Percentiles rank a stretch among this genome's conserved stretches.
Evolutionary conservation across 2,797 vertebrate species (phyloP).

Genomic region (Myripristis murdjan): DNA sequence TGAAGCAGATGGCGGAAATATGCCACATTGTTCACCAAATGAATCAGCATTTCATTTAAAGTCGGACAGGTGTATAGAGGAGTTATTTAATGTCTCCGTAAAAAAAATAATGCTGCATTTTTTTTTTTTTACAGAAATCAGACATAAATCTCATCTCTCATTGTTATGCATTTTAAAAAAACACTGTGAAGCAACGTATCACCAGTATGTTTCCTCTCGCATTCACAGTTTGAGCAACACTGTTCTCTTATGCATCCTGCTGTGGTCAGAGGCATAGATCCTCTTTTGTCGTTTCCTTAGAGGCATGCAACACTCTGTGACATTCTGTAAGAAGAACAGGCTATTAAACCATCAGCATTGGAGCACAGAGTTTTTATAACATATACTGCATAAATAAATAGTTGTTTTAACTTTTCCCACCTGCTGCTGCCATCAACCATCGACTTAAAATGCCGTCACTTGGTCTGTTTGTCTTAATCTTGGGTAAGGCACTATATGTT

Average conservation of each 20-base stretch:
- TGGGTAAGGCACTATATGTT: conserved; percentile 78
- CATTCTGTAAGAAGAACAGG: conserved; percentile 16
- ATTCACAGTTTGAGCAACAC: conserved; percentile 56
- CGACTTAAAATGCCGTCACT: conserved; percentile 49
- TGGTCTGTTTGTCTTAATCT: conserved; percentile 26
- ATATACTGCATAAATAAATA: neutral
- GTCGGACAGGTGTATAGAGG: no score
- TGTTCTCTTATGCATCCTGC: conserved; percentile 58
- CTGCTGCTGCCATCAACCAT: conserved; percentile 13
- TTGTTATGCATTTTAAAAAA: neutral
- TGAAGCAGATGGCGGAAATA: no score
- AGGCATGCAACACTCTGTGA: neutral
- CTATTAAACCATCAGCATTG: neutral
- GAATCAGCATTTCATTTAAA: neutral
- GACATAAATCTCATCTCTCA: neutral
- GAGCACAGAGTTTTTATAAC: neutral
- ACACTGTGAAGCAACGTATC: conserved; percentile 32
- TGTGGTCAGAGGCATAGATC: conserved; percentile 59
- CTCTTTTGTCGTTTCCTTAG: conserved; percentile 62
- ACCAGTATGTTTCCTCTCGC: conserved; percentile 45
- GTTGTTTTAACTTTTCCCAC: neutral
- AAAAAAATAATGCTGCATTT: neutral
- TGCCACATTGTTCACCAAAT: neutral
- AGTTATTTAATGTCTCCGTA: neutral
- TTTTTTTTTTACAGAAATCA: neutral